A percentile compares a stretch with the other conserved stretches of the same genome.
Conservation (phyloP, 2,113 vertebrate species). For the Stictonetta naevosa region DNA sequence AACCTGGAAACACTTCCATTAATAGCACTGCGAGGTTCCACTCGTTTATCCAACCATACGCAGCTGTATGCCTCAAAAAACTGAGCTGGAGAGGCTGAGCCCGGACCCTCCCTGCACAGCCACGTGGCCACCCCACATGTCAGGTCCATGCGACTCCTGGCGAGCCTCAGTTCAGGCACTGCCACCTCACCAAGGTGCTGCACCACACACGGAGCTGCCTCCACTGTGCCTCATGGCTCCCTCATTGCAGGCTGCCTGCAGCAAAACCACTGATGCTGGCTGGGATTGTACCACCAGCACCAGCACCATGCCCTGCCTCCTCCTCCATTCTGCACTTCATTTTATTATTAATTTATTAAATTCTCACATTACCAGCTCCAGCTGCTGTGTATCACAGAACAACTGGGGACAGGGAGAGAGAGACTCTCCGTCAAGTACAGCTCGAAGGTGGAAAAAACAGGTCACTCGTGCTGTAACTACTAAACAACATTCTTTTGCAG, state of each 20-base stretch:
- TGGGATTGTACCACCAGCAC: fast-evolving
- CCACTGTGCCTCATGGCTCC: not conserved
- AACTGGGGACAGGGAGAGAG: not conserved
- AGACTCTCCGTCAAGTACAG: fast-evolving
- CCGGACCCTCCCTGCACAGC: not conserved
- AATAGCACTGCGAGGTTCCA: fast-evolving
- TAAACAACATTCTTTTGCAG: not conserved
- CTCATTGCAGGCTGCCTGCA: not conserved
- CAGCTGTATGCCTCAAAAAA: fast-evolving
- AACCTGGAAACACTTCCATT: not conserved
- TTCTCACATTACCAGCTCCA: not conserved
- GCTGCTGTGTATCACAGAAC: not conserved
- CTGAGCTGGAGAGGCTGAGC: not conserved
- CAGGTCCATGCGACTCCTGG: fast-evolving
- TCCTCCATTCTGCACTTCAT: not conserved
- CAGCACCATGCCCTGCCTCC: fast-evolving
- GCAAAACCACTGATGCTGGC: fast-evolving
- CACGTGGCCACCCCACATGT: fast-evolving
- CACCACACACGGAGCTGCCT: not conserved
- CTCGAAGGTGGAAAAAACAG: not conserved
- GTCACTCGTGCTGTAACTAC: not conserved
- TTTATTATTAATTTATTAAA: fast-evolving
- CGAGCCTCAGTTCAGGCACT: not conserved
- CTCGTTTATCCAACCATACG: fast-evolving
- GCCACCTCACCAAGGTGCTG: not conserved